Evolutionary conservation across 2,797 vertebrate genomes (phyloP).

Genomic region (Dermochelys coriacea): DNA sequence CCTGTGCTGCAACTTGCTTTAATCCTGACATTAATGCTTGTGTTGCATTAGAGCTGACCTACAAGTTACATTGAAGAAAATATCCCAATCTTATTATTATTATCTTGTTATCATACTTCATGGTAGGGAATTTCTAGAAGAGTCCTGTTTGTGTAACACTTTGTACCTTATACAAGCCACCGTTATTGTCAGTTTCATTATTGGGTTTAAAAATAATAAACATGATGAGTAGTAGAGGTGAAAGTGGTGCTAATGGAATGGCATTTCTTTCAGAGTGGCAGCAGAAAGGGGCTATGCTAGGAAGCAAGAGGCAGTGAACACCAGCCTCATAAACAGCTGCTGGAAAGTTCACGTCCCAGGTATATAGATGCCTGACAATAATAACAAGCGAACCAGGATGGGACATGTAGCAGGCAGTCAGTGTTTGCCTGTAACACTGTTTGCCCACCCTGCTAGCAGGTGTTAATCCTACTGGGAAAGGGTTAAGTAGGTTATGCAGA

Average conservation of each 20-base stretch:
- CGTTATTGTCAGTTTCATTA: neutral
- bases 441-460: neutral
- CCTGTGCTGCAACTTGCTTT: neutral
- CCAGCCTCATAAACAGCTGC: neutral
- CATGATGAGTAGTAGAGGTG: neutral
- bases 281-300: neutral
- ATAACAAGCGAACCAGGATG: too few relatives aligned
- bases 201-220: neutral
- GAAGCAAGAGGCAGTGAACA: neutral
- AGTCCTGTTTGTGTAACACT: neutral
- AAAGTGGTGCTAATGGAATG: neutral
- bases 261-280: neutral
- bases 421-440: neutral
- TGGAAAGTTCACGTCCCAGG: neutral
- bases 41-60: neutral
- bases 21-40: neutral
- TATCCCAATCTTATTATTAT: neutral
- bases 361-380: neutral
- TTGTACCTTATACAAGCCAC: neutral
- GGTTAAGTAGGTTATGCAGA: neutral
- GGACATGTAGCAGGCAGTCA: neutral
- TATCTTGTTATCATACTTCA: neutral
- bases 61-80: neutral
- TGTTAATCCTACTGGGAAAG: neutral
- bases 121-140: neutral